A percentile compares a stretch with the other conserved stretches of the same genome.
Evolutionary conservation across 2,797 vertebrate genomes (phyloP).

Genomic region (Chrosomus eos): DNA sequence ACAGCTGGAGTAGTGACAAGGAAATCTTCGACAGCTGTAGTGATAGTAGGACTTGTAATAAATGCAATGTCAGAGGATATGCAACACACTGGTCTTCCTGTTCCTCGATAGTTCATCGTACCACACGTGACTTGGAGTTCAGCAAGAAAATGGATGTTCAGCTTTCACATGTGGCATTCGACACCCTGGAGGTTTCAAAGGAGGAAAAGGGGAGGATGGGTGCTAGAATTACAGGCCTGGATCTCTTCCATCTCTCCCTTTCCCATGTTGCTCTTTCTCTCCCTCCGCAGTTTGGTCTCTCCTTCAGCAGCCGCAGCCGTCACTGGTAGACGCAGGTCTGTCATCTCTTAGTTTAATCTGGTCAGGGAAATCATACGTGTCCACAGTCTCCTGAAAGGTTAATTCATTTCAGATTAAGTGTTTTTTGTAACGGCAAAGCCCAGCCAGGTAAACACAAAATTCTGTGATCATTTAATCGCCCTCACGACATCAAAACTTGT

Average conservation of each 20-base stretch:
- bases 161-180: conserved; percentile 29
- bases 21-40: conserved; percentile 35
- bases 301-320: conserved; percentile 64
- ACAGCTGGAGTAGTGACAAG: conserved; percentile 32
- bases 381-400: conserved; percentile 62
- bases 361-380: conserved; percentile 65
- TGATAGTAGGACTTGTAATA: conserved; percentile 40
- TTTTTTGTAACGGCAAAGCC: not conserved
- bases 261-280: conserved; percentile 42
- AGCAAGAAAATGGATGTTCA: conserved; percentile 34
- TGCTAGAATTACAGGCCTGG: not conserved
- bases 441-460: not conserved
- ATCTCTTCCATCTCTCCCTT: conserved; percentile 5
- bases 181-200: conserved; percentile 37
- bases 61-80: conserved; percentile 25
- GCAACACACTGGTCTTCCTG: conserved; percentile 11
- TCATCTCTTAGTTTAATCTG: conserved; percentile 67
- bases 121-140: conserved; percentile 33
- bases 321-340: conserved; percentile 53
- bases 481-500: not conserved
- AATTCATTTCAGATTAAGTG: not conserved
- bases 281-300: not conserved
- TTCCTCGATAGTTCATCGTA: conserved; percentile 42
- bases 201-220: conserved; percentile 24
- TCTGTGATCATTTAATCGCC: not conserved